Conservation (phyloP, 2,113 vertebrate genomes). For the Cynoglossus semilaevis region DNA sequence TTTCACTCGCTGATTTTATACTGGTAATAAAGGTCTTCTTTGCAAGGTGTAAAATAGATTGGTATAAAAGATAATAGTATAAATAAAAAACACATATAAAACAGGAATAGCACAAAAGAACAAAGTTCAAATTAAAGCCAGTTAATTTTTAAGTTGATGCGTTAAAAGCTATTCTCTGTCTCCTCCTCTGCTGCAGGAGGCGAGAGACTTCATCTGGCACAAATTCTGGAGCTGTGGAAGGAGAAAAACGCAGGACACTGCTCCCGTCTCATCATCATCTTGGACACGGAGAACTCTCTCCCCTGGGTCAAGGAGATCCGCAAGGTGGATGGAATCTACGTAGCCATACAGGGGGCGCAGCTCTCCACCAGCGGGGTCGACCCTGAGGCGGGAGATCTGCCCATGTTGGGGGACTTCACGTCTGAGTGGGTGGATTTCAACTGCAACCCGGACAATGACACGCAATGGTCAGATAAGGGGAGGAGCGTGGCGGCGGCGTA, state of each 20-base stretch:
- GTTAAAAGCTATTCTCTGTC: not conserved
- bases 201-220: constrained; percentile 83
- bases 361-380: constrained; percentile 52
- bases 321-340: constrained; percentile 82
- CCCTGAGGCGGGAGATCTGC: constrained; percentile 59
- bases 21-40: too few relatives aligned
- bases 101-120: too few relatives aligned
- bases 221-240: constrained; percentile 91
- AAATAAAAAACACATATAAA: not conserved
- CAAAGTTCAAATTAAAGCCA: too few relatives aligned
- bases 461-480: constrained; percentile 86
- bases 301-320: constrained; percentile 92
- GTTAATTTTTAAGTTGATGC: too few relatives aligned
- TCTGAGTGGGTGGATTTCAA: constrained; percentile 96
- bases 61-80: not conserved
- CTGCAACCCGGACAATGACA: constrained; percentile 82
- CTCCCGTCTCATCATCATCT: constrained; percentile 90
- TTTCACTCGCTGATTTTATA: too few relatives aligned
- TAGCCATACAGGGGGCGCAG: constrained; percentile 91
- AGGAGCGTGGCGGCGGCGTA: constrained; percentile 79
- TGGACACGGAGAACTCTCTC: constrained; percentile 90
- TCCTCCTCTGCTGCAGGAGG: constrained; percentile 77
- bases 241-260: constrained; percentile 88
- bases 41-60: too few relatives aligned
- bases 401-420: constrained; percentile 91